Conservation (phyloP, 2,113 vertebrate genomes). For the Axis porcinus region DNA sequence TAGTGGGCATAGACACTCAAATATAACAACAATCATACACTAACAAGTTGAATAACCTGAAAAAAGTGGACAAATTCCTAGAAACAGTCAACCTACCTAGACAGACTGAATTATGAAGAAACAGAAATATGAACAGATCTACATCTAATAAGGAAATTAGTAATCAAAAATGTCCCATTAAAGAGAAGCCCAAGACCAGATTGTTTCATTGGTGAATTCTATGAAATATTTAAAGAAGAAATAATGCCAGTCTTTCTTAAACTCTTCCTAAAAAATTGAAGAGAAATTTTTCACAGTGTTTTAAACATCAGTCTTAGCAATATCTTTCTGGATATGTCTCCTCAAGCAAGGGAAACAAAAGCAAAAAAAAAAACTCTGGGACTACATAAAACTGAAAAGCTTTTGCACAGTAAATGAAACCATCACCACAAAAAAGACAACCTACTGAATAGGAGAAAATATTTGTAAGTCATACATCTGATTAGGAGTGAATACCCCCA, state of each 20-base stretch:
- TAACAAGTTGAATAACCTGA: not conserved
- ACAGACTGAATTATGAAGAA: not conserved
- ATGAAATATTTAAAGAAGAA: not conserved
- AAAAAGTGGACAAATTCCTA: not conserved
- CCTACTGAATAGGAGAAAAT: not conserved
- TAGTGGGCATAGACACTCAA: not conserved
- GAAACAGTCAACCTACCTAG: not conserved
- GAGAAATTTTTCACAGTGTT: not conserved
- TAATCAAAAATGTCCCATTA: not conserved
- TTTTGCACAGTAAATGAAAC: not conserved
- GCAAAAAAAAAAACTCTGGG: not conserved
- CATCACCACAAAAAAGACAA: not conserved
- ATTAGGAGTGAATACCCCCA: not conserved
- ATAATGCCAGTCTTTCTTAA: not conserved
- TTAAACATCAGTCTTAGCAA: not conserved
- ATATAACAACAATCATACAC: not conserved
- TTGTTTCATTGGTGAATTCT: not conserved
- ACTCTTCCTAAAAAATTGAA: not conserved
- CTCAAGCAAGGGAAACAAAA: not conserved
- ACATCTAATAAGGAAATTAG: not conserved
- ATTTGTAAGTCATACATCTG: not conserved
- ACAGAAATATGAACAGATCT: not conserved
- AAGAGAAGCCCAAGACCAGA: not conserved
- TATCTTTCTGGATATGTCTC: not conserved
- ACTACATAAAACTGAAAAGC: not conserved